A percentile compares a stretch with the other conserved stretches of the same genome.
phyloP scores from a whole-genome alignment of 64 coral and sea anemone genomes.

The Catalaphyllia jardinei region DNA sequence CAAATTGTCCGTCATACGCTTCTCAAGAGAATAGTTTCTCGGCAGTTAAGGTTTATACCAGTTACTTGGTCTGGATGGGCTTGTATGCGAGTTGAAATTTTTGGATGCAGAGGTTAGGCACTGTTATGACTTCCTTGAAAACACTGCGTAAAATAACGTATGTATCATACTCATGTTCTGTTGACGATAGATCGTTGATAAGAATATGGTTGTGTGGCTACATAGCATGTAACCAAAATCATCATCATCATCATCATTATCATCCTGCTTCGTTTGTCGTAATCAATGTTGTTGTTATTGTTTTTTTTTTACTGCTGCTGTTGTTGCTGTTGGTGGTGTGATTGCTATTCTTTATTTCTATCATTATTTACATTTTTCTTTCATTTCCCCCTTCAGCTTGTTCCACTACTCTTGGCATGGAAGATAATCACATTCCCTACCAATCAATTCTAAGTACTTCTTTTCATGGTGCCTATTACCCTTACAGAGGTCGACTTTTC shows the following conservation, averaged over 20 bases:
- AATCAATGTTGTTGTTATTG: too few relatives aligned
- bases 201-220: too few relatives aligned
- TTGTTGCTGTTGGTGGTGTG: too few relatives aligned
- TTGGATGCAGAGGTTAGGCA: slow-evolving; percentile 60
- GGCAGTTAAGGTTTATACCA: slow-evolving; percentile 57
- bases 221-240: too few relatives aligned
- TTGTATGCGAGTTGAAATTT: slow-evolving; percentile 56
- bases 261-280: too few relatives aligned
- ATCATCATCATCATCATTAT: too few relatives aligned
- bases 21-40: slow-evolving; percentile 7
- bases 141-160: too few relatives aligned
- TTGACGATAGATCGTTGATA: too few relatives aligned
- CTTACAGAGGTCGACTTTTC: neutral
- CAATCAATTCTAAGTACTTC: neutral
- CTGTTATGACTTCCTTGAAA: too few relatives aligned
- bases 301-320: too few relatives aligned
- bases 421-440: neutral
- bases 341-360: too few relatives aligned
- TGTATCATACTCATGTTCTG: too few relatives aligned
- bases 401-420: slow-evolving; percentile 15
- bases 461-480: neutral
- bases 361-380: neutral
- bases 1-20: slow-evolving; percentile 28
- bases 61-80: slow-evolving; percentile 39
- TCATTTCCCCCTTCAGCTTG: neutral